A percentile compares a stretch with the other conserved stretches of the same genome.
These are phyloP conservation scores for Plebejus argus DNA, from an alignment of 2,888 invertebrate genomes.

Conservation along the genomic window DNA sequence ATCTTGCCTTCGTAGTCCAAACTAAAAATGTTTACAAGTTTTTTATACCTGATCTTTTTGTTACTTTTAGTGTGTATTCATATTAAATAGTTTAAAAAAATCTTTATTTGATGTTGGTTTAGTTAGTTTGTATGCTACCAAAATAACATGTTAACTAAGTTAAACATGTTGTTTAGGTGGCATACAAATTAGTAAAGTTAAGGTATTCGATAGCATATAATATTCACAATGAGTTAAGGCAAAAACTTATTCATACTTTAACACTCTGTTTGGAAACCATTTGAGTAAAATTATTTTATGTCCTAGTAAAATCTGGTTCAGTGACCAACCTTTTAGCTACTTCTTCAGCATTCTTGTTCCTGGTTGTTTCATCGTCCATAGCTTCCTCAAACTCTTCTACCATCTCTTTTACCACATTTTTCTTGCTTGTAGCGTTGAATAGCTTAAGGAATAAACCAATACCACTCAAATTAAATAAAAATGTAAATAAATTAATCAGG, in stretches of 20 bases:
- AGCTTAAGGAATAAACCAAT: conserved; percentile 37
- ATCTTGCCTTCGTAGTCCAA: conserved; percentile 51
- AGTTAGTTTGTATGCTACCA: too few species aligned
- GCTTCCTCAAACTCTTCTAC: conserved; percentile 52
- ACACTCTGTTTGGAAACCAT: neutral
- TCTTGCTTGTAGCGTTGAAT: conserved; percentile 50
- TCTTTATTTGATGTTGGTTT: too few species aligned
- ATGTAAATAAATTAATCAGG: too few species aligned
- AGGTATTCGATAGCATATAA: neutral
- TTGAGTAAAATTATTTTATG: neutral
- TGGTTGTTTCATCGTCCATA: conserved; percentile 38
- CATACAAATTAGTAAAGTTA: too few species aligned
- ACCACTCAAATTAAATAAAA: too few species aligned
- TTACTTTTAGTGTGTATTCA: too few species aligned
- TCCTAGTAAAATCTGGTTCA: neutral
- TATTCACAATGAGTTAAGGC: too few species aligned
- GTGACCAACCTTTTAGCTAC: conserved; percentile 54
- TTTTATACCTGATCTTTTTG: too few species aligned
- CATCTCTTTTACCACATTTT: conserved; percentile 35
- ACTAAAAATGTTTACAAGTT: conserved; percentile 43
- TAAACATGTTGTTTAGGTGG: too few species aligned
- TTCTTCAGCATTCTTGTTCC: conserved; percentile 43
- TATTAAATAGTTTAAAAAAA: too few species aligned
- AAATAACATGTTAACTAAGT: too few species aligned
- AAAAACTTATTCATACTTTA: neutral